A percentile compares a stretch with the other conserved stretches of the same genome.
Evolutionary conservation across 2,888 invertebrate genomes (phyloP).

Genomic region (Limenitis camilla): DNA sequence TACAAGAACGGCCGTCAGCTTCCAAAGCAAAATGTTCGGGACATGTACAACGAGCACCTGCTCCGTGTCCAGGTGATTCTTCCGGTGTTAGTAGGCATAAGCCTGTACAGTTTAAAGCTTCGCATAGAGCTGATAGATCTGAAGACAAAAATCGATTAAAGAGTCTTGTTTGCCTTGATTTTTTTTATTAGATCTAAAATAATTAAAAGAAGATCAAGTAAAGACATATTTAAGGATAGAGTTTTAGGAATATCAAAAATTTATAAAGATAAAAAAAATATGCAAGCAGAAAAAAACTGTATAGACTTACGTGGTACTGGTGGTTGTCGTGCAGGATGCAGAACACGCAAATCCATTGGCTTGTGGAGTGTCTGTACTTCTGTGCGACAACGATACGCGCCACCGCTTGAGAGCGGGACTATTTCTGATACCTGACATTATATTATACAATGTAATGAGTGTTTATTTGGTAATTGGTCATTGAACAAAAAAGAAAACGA

Average conservation of each 20-base stretch:
- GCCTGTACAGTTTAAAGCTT: slow-evolving; percentile 82
- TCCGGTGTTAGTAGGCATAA: slow-evolving; percentile 83
- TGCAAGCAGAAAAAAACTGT: background rate
- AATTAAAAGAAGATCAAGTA: no score
- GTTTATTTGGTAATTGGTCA: no score
- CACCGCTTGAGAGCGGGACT: slow-evolving; percentile 23
- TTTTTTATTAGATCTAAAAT: background rate
- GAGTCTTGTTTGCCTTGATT: background rate
- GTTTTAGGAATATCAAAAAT: no score
- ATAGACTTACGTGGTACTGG: slow-evolving; percentile 28
- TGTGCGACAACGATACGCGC: slow-evolving; percentile 75
- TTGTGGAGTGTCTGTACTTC: slow-evolving; percentile 83
- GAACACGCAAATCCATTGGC: slow-evolving; percentile 92
- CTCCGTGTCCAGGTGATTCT: slow-evolving; percentile 20
- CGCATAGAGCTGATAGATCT: slow-evolving; percentile 71
- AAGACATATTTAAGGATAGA: no score
- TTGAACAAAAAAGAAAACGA: no score
- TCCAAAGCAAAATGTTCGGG: slow-evolving; percentile 84
- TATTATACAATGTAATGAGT: no score
- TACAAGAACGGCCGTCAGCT: slow-evolving; percentile 78
- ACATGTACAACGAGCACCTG: slow-evolving; percentile 79
- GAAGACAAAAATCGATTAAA: background rate
- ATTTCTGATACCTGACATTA: slow-evolving; percentile 11
- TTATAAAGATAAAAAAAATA: no score
- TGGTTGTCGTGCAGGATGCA: slow-evolving; percentile 85